Percentiles rank a stretch among this genome's conserved stretches.
These are phyloP conservation scores for Cantharis rustica DNA, from an alignment of 2,888 invertebrate species.

Conservation along the genomic window DNA sequence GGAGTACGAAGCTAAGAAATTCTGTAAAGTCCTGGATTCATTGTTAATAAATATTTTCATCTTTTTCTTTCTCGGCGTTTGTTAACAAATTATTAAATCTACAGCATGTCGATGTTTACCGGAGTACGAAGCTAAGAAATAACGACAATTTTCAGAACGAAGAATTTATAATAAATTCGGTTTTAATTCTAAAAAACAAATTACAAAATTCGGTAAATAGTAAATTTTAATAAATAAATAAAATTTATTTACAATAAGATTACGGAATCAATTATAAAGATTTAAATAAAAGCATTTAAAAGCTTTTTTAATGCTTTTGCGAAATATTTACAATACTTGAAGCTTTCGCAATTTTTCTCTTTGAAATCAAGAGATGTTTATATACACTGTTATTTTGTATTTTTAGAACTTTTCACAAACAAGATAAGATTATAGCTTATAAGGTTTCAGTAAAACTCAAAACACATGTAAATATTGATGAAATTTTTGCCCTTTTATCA, in stretches of 20 bases:
- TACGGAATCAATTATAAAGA: neutral
- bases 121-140: too few relatives aligned
- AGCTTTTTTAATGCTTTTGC: neutral
- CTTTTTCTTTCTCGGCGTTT: too few relatives aligned
- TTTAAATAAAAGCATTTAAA: neutral
- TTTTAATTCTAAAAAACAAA: neutral
- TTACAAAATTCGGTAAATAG: neutral
- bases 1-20: too few relatives aligned
- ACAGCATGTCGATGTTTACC: too few relatives aligned
- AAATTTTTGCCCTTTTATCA: neutral
- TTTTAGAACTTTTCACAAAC: conserved; percentile 2
- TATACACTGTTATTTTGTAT: neutral
- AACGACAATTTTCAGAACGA: too few relatives aligned
- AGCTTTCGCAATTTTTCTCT: neutral
- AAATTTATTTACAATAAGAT: neutral
- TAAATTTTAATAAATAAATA: neutral
- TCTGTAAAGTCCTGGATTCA: too few relatives aligned
- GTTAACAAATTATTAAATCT: too few relatives aligned
- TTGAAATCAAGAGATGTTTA: neutral
- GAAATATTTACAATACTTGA: neutral
- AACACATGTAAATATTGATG: conserved; percentile 4
- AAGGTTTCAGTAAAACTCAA: neutral
- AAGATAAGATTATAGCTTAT: neutral
- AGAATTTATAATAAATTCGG: neutral
- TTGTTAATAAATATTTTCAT: too few relatives aligned